Evolutionary conservation across 1,140 invertebrate genomes (phyloP).

Genomic region (Drosophila pruinosa): DNA sequence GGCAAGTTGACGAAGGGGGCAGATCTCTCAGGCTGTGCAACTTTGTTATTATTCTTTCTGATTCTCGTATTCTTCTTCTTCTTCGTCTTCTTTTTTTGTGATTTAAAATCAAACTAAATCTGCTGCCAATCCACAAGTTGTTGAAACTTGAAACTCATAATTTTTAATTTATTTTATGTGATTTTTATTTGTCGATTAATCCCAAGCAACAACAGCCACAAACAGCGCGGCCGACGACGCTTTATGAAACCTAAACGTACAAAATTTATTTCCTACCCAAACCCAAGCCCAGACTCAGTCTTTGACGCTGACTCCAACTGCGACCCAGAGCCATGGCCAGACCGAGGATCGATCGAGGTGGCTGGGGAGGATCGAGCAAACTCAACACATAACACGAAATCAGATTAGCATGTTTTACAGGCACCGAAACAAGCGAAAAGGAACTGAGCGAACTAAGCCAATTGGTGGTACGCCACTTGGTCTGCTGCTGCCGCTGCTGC

Average conservation of each 20-base stretch:
- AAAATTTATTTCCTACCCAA: constrained; percentile 72
- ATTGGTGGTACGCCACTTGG: constrained; percentile 44
- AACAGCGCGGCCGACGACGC: constrained; percentile 53
- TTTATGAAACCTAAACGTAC: constrained; percentile 81
- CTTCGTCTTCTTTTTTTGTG: constrained; percentile 7
- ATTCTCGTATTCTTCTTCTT: background rate
- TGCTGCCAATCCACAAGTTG: constrained; percentile 72
- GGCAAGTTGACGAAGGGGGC: background rate
- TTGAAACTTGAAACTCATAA: constrained; percentile 81
- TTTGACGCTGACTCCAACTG: background rate
- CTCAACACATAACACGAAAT: constrained; percentile 80
- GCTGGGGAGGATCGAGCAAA: constrained; percentile 19
- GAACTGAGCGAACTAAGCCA: constrained; percentile 68
- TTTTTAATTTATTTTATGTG: constrained; percentile 82
- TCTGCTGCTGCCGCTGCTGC: background rate
- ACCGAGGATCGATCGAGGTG: background rate
- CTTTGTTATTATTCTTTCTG: constrained; percentile 50
- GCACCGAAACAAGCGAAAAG: constrained; percentile 55
- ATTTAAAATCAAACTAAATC: constrained; percentile 79
- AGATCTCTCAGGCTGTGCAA: constrained; percentile 36
- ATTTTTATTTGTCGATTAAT: constrained; percentile 82
- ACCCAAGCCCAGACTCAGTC: background rate
- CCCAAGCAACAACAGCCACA: constrained; percentile 43
- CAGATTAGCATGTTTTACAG: constrained; percentile 80
- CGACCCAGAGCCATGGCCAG: background rate